A percentile compares a stretch with the other conserved stretches of the same genome.
phyloP scores from a whole-genome alignment of 2,888 invertebrate species.

The Leptopilina syphax region DNA sequence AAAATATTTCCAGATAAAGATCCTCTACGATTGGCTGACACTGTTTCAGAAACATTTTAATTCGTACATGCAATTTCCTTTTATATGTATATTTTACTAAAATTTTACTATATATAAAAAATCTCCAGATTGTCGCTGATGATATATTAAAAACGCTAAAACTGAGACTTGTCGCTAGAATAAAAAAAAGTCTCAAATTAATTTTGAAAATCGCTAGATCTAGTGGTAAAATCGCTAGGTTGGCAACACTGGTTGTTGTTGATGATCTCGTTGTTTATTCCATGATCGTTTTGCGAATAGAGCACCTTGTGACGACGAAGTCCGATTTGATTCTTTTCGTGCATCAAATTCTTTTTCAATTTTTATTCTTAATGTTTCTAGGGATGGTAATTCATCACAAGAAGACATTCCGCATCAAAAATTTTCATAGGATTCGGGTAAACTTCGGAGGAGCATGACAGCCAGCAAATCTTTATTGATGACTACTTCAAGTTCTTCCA shows the following conservation, averaged over 20 bases:
- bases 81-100: no score
- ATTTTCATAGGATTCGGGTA: constrained; percentile 18
- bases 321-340: not conserved
- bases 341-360: not conserved
- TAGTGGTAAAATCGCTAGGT: no score
- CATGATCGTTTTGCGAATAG: constrained; percentile 11
- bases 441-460: not conserved
- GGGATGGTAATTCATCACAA: constrained; percentile 11
- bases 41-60: no score
- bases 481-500: constrained; percentile 45
- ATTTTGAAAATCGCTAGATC: no score
- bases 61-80: no score
- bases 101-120: no score
- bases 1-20: no score
- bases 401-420: constrained; percentile 35
- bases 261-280: not conserved
- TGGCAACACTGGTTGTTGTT: not conserved
- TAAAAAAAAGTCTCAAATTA: no score
- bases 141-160: no score
- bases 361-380: not conserved
- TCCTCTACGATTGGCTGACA: no score
- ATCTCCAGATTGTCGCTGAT: no score
- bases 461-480: constrained; percentile 42
- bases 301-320: not conserved
- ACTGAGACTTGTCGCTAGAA: no score